Conservation (phyloP, 2,113 vertebrate genomes). For the Astatoreochromis straeleni region DNA sequence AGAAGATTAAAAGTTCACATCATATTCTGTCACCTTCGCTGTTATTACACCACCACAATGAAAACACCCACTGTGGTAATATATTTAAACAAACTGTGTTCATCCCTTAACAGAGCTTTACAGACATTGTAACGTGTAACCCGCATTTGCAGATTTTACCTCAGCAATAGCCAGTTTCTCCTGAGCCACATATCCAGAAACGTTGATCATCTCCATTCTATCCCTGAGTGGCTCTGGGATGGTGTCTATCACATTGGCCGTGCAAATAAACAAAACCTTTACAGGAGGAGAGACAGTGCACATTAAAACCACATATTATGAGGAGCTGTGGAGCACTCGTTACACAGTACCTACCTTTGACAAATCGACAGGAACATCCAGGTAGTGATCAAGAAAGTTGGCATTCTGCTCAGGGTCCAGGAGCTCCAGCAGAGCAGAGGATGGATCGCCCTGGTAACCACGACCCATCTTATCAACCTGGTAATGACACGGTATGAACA, state of each 20-base stretch:
- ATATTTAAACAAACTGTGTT: not conserved
- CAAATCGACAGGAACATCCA: slow-evolving; percentile 94
- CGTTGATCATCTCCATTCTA: slow-evolving; percentile 98
- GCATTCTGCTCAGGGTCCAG: slow-evolving; percentile 95
- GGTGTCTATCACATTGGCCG: slow-evolving; percentile 90
- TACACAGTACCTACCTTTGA: slow-evolving; percentile 76
- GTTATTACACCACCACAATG: not conserved
- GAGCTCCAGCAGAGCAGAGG: slow-evolving; percentile 89
- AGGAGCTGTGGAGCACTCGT: not conserved
- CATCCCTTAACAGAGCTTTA: not conserved
- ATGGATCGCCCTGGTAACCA: slow-evolving; percentile 95
- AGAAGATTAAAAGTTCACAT: not conserved
- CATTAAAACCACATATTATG: not conserved
- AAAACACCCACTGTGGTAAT: not conserved
- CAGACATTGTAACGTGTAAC: not conserved
- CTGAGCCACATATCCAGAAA: slow-evolving; percentile 94
- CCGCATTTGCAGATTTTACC: slow-evolving; percentile 57
- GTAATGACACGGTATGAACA: not conserved
- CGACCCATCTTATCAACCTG: slow-evolving; percentile 99
- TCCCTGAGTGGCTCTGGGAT: slow-evolving; percentile 94
- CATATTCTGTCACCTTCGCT: fast-evolving
- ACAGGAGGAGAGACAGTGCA: not conserved
- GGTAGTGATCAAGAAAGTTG: slow-evolving; percentile 96
- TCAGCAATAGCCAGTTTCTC: slow-evolving; percentile 96
- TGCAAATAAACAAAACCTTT: slow-evolving; percentile 96